phyloP scores from a whole-genome alignment of 2,888 invertebrate genomes.

The Epistrophe eligans region DNA sequence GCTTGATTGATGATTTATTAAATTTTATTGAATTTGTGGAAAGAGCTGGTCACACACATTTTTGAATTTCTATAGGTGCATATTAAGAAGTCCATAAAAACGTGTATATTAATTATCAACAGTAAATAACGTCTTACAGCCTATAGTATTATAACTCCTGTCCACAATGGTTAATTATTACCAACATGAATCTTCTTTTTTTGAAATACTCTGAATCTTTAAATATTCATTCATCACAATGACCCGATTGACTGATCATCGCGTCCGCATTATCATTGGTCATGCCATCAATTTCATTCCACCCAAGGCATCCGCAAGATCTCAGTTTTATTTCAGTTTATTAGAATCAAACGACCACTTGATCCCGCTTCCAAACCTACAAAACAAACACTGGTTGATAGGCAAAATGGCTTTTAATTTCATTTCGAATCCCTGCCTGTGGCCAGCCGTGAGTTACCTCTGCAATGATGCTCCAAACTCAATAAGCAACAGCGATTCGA shows the following conservation, averaged over 20 bases:
- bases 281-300: constrained; percentile 11
- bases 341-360: constrained; percentile 61
- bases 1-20: constrained; percentile 25
- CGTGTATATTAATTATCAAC: background rate
- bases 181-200: background rate
- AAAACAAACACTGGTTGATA: constrained; percentile 18
- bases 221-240: constrained; percentile 1
- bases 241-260: constrained; percentile 6
- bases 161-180: no score
- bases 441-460: constrained; percentile 25
- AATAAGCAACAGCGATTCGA: constrained; percentile 51
- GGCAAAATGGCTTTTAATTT: constrained; percentile 64
- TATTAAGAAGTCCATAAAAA: background rate
- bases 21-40: background rate
- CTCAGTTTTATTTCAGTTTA: constrained; percentile 12
- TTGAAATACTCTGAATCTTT: background rate
- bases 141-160: no score
- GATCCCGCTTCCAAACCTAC: constrained; percentile 48
- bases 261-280: background rate
- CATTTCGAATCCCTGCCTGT: constrained; percentile 28
- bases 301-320: constrained; percentile 8
- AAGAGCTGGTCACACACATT: background rate
- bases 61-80: background rate
- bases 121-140: background rate
- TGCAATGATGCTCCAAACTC: constrained; percentile 46